Evolutionary conservation across 2,888 invertebrate species (phyloP), one percentile per base, ranked within the genome.

Genomic region (Gastrophysa polygoni): DNA sequence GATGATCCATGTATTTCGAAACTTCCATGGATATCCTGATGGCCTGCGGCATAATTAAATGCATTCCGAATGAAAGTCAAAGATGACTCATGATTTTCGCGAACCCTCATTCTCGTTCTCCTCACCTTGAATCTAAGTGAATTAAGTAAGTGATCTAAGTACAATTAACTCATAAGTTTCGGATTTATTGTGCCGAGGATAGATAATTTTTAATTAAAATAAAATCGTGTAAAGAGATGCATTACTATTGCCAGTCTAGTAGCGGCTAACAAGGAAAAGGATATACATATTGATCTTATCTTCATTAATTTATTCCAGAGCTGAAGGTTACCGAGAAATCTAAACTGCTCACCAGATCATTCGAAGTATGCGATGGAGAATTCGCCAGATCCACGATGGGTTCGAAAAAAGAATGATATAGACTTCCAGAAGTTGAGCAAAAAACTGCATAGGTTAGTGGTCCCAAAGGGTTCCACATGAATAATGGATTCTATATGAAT

Each of bases 301-400:
- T 69, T 61, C 59, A 69, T 70, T 71, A 73, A 73, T 73, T 69
- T 73, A 72, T 73, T 70, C 71, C 64, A 61, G 66, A 71, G 68
- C 62, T 68, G 73, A 73, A 73, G 73, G 73, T 73, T 73, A 68
- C 46, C 21, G 24, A 54, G 24, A 59, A 48, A 54, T 59, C 47
- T 59, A 24, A 55, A 28, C 54, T 59, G 54, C 18, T 54, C 54
- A 20, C n/a, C 43, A 43, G 54, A 43, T 21, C 29, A 54, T 54
- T 34, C 43, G 43, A 34, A 54, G 43, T 54, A 54, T 54, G 54
- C 54, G 29, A 43, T 34, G 38, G 20, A 11, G 43, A 54, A 54
- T 54, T 34, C 24, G 54, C 54, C 34, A 54, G 54, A 54, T 54
- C 43, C 54, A 54, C 24, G 21, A 20, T 32, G 43, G 54, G 16